Base-by-base conservation (phyloP, 2,888 invertebrate genomes). In the Odontocerum albicorne region DNA sequence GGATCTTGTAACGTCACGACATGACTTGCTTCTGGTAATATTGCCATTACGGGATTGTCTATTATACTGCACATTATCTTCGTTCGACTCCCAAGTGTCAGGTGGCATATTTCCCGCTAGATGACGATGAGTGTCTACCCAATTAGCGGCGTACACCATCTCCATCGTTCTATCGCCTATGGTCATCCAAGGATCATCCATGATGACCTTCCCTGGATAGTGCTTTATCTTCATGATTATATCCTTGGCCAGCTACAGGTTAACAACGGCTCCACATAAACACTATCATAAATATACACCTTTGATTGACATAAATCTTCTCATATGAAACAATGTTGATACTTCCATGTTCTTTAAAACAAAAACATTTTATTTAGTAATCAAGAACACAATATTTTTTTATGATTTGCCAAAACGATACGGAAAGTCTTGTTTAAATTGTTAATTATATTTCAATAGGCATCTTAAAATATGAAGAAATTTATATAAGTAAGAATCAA, bases 121-220 rank as follows among this genome's bases (percentile, higher is more conserved):
- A 67, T 79, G 81, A 59, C 76, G 74, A 62, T 79, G 79, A n/a
- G 87, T 83, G 66, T 89, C 88, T 59, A 87, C 80, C 92, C 92
- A 92, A 68, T 90, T 92, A 22, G 90, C 90, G 65, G 90, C 91
- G 70, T 92, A 92, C 40, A 89, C 81, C 44, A 88, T 80, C 64
- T 86, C 87, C 87, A 88, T 86, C 59, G 84, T 83, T 65, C 81
- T 80, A 63, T 84, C 84, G 63, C 81, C 80, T 36, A 84, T 81
- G 62, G 83, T 82, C 66, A 85, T 83, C 68, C 86, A 84, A 62
- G 82, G 80, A 71, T 86, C 86, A 70, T 89, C 90, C 79, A 88
- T 80, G 67, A 90, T 89, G 62, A 87, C 91, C 73, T 88, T 88
- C 62, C 91, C 91, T 36, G 91, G 91, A 71, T 91, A 89, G 66